phyloP scores from a whole-genome alignment of 2,797 vertebrate genomes.

The Cossypha heuglini region DNA sequence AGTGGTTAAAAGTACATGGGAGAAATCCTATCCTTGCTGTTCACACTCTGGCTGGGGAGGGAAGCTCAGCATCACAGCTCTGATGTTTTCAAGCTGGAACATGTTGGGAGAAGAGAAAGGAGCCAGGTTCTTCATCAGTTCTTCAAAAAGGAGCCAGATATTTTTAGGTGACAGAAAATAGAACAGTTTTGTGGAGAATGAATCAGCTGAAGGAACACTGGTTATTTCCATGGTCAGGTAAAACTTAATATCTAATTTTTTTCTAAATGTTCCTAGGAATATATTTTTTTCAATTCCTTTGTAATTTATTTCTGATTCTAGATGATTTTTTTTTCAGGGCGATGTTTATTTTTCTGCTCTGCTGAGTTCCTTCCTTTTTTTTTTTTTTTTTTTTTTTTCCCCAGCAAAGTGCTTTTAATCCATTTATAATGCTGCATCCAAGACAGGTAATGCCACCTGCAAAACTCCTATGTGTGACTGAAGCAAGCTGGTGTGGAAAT shows the following conservation, averaged over 20 bases:
- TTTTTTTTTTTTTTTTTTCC: background rate
- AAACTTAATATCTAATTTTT: background rate
- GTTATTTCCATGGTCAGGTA: background rate
- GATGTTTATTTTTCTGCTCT: background rate
- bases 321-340: background rate
- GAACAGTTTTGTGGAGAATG: background rate
- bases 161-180: conserved; percentile 29
- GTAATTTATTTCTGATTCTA: background rate
- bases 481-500: background rate
- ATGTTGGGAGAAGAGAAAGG: conserved; percentile 10
- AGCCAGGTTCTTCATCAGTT: background rate
- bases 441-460: background rate
- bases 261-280: background rate
- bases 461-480: background rate
- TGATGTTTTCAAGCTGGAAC: conserved; percentile 28
- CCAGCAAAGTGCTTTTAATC: background rate
- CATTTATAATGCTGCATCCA: background rate
- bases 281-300: background rate
- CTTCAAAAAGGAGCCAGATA: background rate
- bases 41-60: background rate
- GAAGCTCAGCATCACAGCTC: background rate
- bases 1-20: background rate
- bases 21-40: background rate
- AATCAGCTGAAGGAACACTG: background rate
- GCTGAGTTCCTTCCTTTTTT: background rate